These are phyloP conservation scores for Eulemur coronatus DNA, from an alignment of 2,797 vertebrate genomes.

Conservation along the genomic window DNA sequence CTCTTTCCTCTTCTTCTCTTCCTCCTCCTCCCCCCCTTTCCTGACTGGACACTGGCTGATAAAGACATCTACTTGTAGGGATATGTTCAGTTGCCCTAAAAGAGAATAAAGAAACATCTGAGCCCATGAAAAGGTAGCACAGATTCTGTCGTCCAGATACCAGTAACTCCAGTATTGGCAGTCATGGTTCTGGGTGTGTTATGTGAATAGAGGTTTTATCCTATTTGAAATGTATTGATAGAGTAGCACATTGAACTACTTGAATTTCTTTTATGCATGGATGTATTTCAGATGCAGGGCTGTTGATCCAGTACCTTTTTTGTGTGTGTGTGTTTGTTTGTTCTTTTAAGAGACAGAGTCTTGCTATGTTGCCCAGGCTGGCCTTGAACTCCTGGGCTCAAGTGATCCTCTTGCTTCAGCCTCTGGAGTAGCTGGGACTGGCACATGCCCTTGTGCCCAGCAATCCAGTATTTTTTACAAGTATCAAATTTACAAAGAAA, in stretches of 20 bases:
- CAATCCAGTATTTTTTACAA: slow-evolving; percentile 17
- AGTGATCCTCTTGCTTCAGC: no score
- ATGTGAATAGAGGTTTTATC: not conserved
- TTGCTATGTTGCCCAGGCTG: no score
- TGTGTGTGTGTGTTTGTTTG: no score
- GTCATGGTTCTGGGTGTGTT: not conserved
- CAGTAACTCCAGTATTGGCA: not conserved
- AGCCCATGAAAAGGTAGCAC: not conserved
- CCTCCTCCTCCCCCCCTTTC: not conserved
- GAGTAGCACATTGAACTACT: not conserved
- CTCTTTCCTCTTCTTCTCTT: not conserved
- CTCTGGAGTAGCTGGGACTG: no score
- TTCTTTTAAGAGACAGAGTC: no score
- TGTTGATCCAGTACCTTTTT: slow-evolving; percentile 17
- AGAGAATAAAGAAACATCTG: not conserved
- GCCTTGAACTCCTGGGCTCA: no score
- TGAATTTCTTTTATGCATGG: slow-evolving; percentile 1
- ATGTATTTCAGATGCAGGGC: slow-evolving; percentile 43
- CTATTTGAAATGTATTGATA: not conserved
- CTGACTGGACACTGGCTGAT: not conserved
- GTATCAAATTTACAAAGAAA: slow-evolving; percentile 42
- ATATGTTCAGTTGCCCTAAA: not conserved
- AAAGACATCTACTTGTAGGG: not conserved
- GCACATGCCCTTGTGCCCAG: no score
- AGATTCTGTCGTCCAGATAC: not conserved